A percentile compares a stretch with the other conserved stretches of the same genome.
These are phyloP conservation scores for Nyctalus aviator DNA, from an alignment of 2,797 vertebrate genomes.

Conservation along the genomic window DNA sequence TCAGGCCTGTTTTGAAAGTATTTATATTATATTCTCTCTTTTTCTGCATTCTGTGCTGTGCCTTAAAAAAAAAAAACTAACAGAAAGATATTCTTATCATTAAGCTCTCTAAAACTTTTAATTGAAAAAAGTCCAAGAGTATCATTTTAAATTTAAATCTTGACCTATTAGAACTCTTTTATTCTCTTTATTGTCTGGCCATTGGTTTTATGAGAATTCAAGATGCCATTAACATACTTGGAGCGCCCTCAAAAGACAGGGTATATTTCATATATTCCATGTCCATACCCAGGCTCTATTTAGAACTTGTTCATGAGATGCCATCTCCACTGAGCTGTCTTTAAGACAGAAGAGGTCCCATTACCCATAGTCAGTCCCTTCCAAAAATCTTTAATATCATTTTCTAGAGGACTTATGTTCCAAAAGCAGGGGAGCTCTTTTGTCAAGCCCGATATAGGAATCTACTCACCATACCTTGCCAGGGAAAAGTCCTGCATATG, in stretches of 20 bases:
- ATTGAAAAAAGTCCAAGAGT: background rate
- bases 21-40: background rate
- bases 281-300: background rate
- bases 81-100: background rate
- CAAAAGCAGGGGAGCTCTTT: background rate
- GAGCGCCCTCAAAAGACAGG: background rate
- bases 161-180: background rate
- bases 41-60: background rate
- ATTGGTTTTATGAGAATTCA: slow-evolving; percentile 41
- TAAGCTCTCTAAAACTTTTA: background rate
- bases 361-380: background rate
- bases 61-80: background rate
- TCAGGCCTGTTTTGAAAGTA: background rate
- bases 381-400: slow-evolving; percentile 7
- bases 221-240: background rate
- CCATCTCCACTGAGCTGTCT: background rate
- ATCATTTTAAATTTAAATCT: slow-evolving; percentile 31
- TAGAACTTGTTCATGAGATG: background rate
- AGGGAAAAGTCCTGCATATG: slow-evolving; percentile 16
- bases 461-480: slow-evolving; percentile 15
- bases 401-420: background rate
- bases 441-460: background rate
- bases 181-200: slow-evolving; percentile 19
- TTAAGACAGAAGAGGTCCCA: background rate
- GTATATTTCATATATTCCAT: background rate